Evolutionary conservation across 2,888 invertebrate species (phyloP).

Genomic region (Ophion ventricosus): DNA sequence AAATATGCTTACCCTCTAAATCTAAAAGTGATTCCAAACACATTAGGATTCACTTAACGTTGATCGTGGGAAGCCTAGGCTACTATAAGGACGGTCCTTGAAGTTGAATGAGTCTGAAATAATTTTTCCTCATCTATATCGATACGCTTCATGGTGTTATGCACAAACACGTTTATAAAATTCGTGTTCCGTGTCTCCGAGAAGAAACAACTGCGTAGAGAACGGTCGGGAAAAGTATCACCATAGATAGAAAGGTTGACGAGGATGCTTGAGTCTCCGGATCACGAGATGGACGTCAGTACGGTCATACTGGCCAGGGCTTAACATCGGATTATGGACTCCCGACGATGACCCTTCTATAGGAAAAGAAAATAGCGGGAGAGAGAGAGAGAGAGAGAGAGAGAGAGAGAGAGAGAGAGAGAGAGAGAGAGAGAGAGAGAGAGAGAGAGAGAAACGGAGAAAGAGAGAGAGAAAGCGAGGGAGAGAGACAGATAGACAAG

Average conservation of each 20-base stretch:
- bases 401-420: neutral
- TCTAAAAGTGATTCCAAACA: too few relatives aligned
- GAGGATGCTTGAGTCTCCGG: slow-evolving; percentile 9
- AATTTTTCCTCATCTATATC: too few relatives aligned
- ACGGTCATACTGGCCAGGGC: slow-evolving; percentile 58
- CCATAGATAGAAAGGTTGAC: slow-evolving; percentile 7
- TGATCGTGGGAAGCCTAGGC: too few relatives aligned
- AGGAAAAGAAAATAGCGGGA: slow-evolving; percentile 25
- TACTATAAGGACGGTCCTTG: neutral
- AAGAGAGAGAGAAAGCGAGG: slow-evolving; percentile 8
- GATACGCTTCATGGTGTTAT: neutral
- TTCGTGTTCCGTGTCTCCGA: neutral
- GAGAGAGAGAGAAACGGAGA: neutral
- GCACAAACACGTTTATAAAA: neutral
- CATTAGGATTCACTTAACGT: too few relatives aligned
- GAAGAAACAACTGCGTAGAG: neutral
- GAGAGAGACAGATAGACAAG: slow-evolving; percentile 71
- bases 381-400: neutral
- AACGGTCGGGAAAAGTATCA: neutral
- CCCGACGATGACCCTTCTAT: slow-evolving; percentile 61
- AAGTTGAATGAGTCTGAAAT: too few relatives aligned
- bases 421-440: neutral
- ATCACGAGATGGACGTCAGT: slow-evolving; percentile 49
- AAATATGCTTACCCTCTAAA: too few relatives aligned
- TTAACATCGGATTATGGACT: slow-evolving; percentile 73